Base-by-base conservation (phyloP, 2,797 vertebrate species). In the Ciconia nigra region DNA sequence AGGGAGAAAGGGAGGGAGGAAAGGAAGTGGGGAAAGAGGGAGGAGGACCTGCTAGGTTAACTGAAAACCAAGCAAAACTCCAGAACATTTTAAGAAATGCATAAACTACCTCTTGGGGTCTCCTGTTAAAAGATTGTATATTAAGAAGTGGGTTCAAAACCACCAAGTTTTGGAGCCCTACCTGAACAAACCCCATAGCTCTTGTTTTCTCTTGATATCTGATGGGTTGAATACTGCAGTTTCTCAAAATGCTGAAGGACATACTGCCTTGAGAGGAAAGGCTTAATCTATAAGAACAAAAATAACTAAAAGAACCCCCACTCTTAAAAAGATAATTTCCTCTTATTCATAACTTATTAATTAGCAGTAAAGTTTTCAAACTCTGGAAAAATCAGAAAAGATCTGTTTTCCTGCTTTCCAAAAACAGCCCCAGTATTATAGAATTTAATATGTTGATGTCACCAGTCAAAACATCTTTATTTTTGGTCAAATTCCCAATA, bases 11-110 rank as follows among this genome's bases (percentile, higher is more conserved):
- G 3, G 2, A 28, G 2, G 11, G 21, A 74, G 14, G 29, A 28
- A 62, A 44, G 17, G 3, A 4, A 33, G 7, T 25, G 4, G 0
- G 3, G 4, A 10, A 4, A 1, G 4, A 20, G 9, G 9, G 8
- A 42, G 5, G 9, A 62, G 13, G 52, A 63, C 3, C 19, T 57
- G 11, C 1, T 37, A 61, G 11, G 7, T 54, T 61, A 77, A 49
- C 6, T 44, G 20, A 81, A 83, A 83, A 54, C 6, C 25, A 58
- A 33, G 11, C 0, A 79, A 81, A 91, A 72, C 19, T 47, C 14
- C 13, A 52, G 22, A 86, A 61, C 0, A 22, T 15, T 76, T 58
- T 39, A 71, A 49, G 28, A 84, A 87, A 81, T 39, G 66, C 2
- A 26, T 42, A 33, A 85, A 39, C 10, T 6, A 28, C 2, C 9